phyloP scores from a whole-genome alignment of 2,113 vertebrate genomes.

The Jaculus jaculus region DNA sequence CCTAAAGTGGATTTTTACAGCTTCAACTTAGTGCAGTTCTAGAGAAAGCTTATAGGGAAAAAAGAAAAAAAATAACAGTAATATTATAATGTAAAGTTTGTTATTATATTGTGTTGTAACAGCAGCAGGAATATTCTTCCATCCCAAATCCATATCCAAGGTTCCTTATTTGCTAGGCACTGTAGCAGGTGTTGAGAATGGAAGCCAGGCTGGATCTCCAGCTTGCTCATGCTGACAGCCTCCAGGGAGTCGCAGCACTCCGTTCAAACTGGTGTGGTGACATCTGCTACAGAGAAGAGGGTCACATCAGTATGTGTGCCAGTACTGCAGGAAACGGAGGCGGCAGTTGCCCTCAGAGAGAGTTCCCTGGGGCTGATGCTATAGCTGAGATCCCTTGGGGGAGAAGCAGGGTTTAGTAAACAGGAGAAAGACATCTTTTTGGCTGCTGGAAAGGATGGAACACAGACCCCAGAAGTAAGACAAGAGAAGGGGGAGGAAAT shows the following conservation, averaged over 20 bases:
- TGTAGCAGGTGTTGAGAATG: background rate
- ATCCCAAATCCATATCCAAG: background rate
- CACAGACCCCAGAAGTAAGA: background rate
- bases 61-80: background rate
- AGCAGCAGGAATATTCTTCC: background rate
- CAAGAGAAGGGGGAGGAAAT: background rate
- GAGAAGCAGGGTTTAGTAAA: background rate
- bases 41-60: background rate
- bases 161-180: background rate
- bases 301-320: rapidly evolving
- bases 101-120: background rate
- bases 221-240: background rate
- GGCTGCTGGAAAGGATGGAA: background rate
- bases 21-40: background rate
- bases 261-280: background rate
- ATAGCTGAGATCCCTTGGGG: background rate
- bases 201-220: background rate
- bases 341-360: background rate
- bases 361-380: background rate
- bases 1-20: background rate
- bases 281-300: background rate
- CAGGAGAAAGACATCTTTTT: background rate
- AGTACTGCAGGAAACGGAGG: background rate
- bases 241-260: background rate
- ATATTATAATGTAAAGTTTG: background rate